Evolutionary conservation across 2,888 invertebrate genomes (phyloP), one percentile per base, ranked within the genome.

Genomic region (Lasioglossum leucozonium): DNA sequence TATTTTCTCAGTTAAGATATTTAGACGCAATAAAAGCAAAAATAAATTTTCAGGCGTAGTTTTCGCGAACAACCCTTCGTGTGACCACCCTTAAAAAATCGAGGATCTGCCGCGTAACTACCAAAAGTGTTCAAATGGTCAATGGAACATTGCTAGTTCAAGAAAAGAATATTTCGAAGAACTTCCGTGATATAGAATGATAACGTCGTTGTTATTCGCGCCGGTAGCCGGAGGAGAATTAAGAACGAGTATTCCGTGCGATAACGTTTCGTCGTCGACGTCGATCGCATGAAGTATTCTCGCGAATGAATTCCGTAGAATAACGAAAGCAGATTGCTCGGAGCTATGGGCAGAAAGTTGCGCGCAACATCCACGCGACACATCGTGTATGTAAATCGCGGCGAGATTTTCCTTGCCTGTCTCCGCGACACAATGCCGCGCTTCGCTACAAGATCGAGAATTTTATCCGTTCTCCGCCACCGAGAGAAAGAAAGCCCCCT

Each of bases 361-460:
- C n/a, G 51, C 65, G 22, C 34, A 26, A 30, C 65, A 42, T 65
- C 40, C 18, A 44, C 6, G n/a, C 40, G 42, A 62, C 40, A 62
- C 40, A 47, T 77, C 26, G 37, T 62, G 0, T 44, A 26, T 62
- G 62, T 22, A 72, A 79, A 80, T 62, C 47, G 37, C 71, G 47
- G 69, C 4, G 51, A 34, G 72, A 77, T 77, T 77, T 65, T 51
- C 42, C 34, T 77, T 58, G 55, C 73, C 55, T 30, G 18, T n/a
- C n/a, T 2, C 3, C 34, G 13, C 40, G 44, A 67, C 42, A 44
- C 81, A 55, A 81, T 22, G 26, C 47, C 4, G 34, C 34, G 34
- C 34, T 34, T 34, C 40, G 30, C n/a, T 34, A 22, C 44, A n/a
- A 30, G 30, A 77, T 71, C 65, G 73, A 55, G 40, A 42, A 78